phyloP scores from a whole-genome alignment of 2,888 invertebrate genomes.

The Macrophya annulata region DNA sequence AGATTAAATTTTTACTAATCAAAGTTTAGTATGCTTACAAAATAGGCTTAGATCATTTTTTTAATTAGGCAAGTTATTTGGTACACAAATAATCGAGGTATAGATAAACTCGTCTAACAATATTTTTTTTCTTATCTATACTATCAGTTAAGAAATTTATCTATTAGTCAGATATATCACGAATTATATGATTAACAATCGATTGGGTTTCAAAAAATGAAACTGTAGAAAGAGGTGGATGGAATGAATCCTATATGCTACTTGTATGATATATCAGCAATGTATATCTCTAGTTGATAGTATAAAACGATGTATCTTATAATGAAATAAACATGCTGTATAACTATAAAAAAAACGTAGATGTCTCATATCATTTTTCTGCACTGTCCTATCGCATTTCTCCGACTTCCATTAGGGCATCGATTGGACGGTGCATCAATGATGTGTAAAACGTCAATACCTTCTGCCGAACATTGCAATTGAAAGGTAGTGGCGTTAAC shows the following conservation, averaged over 20 bases:
- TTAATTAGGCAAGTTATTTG: not conserved
- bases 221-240: not conserved
- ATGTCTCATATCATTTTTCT: conserved; percentile 56
- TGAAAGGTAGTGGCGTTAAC: conserved; percentile 84
- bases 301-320: conserved; percentile 22
- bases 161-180: not conserved
- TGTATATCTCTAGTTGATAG: not conserved
- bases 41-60: not conserved
- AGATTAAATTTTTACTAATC: not conserved
- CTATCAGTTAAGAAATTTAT: not conserved
- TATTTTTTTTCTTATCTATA: not conserved
- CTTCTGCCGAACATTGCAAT: conserved; percentile 81
- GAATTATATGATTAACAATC: conserved; percentile 16
- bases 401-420: conserved; percentile 71
- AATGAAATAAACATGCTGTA: conserved; percentile 38
- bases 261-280: conserved; percentile 1
- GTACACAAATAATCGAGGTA: not conserved
- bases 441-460: conserved; percentile 65
- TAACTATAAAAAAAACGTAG: not conserved
- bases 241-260: conserved; percentile 6
- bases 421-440: conserved; percentile 64
- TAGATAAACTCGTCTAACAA: not conserved
- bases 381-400: conserved; percentile 68
- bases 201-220: not conserved
- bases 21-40: not conserved